These are phyloP conservation scores for Martes flavigula DNA, from an alignment of 2,797 vertebrate species.

Conservation along the genomic window DNA sequence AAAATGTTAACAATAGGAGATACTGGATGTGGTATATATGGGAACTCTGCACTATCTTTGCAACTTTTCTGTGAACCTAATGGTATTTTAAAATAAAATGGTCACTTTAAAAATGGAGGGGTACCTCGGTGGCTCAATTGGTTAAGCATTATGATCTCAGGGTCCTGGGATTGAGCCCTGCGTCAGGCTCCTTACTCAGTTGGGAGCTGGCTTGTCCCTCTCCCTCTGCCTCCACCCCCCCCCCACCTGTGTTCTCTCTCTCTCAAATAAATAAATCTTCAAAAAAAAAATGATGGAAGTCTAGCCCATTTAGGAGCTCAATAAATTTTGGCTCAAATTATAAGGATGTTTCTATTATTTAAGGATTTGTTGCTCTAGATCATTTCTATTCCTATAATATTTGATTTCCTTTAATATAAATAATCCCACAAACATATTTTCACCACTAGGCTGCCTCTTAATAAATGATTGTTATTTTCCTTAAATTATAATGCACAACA, in stretches of 20 bases:
- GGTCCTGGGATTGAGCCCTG: no score
- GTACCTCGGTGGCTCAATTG: no score
- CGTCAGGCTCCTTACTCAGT: no score
- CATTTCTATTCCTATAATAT: neutral
- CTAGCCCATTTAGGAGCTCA: neutral
- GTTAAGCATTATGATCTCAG: no score
- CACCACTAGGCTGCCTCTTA: neutral
- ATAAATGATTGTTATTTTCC: neutral
- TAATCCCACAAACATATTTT: neutral
- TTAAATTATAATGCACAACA: neutral
- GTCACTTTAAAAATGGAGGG: no score
- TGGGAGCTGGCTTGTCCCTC: no score
- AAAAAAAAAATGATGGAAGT: neutral
- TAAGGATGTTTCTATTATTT: neutral
- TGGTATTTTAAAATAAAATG: neutral
- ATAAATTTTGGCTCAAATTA: neutral
- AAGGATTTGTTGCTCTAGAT: neutral
- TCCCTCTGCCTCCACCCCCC: no score
- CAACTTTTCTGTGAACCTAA: neutral
- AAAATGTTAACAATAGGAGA: neutral
- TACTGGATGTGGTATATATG: neutral
- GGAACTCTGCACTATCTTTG: neutral
- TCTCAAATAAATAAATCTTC: neutral
- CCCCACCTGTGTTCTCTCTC: no score
- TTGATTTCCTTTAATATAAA: neutral